phyloP scores from a whole-genome alignment of 2,888 invertebrate species.

The Hylaea fasciaria region DNA sequence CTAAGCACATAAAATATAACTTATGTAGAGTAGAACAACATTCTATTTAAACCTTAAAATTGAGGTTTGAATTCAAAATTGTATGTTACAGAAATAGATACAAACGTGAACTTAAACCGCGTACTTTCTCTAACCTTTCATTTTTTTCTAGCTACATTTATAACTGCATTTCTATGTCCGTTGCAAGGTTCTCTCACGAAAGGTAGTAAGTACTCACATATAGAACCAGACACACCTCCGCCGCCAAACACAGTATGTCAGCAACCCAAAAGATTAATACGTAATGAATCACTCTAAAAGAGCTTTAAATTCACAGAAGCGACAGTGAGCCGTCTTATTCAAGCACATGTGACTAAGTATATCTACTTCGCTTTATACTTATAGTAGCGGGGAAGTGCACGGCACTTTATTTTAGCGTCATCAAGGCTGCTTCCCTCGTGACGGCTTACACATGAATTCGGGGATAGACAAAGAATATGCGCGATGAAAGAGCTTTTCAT shows the following conservation, averaged over 20 bases:
- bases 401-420: constrained; percentile 67
- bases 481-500: constrained; percentile 71
- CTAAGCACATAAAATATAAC: no score
- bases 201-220: no score
- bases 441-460: constrained; percentile 72
- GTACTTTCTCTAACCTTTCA: no score
- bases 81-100: no score
- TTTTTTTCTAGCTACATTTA: no score
- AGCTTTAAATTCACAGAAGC: constrained; percentile 39
- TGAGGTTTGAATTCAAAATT: no score
- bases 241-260: neutral
- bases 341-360: constrained; percentile 35
- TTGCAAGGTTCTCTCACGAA: no score
- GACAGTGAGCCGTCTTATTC: constrained; percentile 33
- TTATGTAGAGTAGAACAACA: no score
- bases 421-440: constrained; percentile 59
- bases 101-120: no score
- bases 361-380: constrained; percentile 42
- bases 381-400: constrained; percentile 56
- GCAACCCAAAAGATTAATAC: constrained; percentile 22
- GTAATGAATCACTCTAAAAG: constrained; percentile 29
- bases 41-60: no score
- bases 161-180: no score
- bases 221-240: no score
- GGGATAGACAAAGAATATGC: constrained; percentile 70